phyloP scores from a whole-genome alignment of 2,888 invertebrate species.

The Chrysina gloriosa region DNA sequence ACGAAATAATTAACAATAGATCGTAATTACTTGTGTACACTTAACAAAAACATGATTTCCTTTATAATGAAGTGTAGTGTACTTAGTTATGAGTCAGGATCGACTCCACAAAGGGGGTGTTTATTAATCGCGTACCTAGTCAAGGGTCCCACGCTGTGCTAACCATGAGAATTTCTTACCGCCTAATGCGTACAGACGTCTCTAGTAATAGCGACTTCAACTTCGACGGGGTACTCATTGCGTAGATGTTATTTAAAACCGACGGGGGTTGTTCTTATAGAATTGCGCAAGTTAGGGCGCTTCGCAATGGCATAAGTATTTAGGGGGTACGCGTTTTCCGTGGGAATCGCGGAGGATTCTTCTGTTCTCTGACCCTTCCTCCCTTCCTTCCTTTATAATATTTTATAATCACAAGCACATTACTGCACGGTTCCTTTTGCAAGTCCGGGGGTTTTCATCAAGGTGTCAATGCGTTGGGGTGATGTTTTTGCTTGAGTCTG shows the following conservation, averaged over 20 bases:
- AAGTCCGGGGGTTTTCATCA: conserved; percentile 11
- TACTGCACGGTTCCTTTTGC: too few species aligned
- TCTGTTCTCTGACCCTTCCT: conserved; percentile 24
- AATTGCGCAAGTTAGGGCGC: conserved; percentile 40
- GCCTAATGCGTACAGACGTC: background rate
- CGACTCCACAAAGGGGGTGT: conserved; percentile 47
- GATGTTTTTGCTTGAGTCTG: background rate
- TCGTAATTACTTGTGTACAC: conserved; percentile 38
- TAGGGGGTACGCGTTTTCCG: conserved; percentile 25
- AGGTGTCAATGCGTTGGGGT: conserved; percentile 23
- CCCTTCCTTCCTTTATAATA: background rate
- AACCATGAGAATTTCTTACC: conserved; percentile 49
- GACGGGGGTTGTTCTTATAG: conserved; percentile 24
- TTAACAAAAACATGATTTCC: conserved; percentile 34
- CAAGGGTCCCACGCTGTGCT: conserved; percentile 48
- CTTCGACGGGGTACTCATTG: too few species aligned
- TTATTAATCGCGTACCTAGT: conserved; percentile 49
- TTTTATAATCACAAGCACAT: too few species aligned
- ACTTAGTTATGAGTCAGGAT: conserved; percentile 40
- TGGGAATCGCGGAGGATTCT: conserved; percentile 34
- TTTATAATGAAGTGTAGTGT: conserved; percentile 25
- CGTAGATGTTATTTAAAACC: conserved; percentile 4
- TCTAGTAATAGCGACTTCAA: conserved; percentile 4
- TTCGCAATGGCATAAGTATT: background rate
- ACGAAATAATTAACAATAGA: conserved; percentile 36